Conservation (phyloP, 2,797 vertebrate species). For the Myripristis jacobus region DNA sequence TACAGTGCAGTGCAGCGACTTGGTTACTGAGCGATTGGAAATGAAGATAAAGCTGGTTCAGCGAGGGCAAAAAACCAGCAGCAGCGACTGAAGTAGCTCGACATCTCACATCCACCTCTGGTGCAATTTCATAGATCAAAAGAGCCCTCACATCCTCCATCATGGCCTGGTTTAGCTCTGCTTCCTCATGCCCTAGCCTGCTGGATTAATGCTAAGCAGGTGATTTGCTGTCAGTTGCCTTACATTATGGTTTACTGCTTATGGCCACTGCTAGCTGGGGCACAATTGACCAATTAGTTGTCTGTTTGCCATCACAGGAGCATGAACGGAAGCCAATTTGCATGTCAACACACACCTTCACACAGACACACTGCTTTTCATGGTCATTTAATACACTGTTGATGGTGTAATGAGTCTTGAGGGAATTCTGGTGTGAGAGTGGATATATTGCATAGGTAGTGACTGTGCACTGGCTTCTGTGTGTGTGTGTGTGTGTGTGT, state of each 20-base stretch:
- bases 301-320: constrained; percentile 64
- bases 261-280: constrained; percentile 21
- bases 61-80: not conserved
- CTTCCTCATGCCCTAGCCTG: not conserved
- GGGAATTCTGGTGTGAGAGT: constrained; percentile 24
- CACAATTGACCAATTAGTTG: constrained; percentile 65
- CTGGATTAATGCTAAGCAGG: not conserved
- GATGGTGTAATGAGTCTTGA: constrained; percentile 50
- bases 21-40: not conserved
- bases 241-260: constrained; percentile 21
- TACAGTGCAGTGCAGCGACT: not conserved
- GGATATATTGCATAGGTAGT: constrained; percentile 31
- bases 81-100: not conserved
- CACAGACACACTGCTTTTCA: constrained; percentile 32
- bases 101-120: not conserved
- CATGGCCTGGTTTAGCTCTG: not conserved
- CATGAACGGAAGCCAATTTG: constrained; percentile 53
- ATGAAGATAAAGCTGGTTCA: not conserved
- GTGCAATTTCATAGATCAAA: not conserved
- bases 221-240: constrained; percentile 13
- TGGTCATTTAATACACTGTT: constrained; percentile 41
- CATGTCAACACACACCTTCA: constrained; percentile 14
- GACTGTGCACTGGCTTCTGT: constrained; percentile 1
- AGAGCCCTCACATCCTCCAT: not conserved
- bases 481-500: constrained; percentile 7